Evolutionary conservation across 2,797 vertebrate species (phyloP), one percentile per base, ranked within the genome.

Genomic region (Tenualosa thibaudeaui): DNA sequence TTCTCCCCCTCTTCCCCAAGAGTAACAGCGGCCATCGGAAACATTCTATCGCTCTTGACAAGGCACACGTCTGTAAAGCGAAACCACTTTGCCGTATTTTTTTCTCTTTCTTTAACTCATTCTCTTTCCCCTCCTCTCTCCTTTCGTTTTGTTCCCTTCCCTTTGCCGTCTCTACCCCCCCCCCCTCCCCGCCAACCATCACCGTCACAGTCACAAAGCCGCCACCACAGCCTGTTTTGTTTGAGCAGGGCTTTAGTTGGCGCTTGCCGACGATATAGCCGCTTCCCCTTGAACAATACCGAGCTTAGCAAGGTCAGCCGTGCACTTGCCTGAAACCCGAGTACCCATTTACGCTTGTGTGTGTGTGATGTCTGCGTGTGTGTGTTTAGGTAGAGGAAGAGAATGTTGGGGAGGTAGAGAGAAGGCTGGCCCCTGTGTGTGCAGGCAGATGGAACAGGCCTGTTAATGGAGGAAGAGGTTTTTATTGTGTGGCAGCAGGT

Each of bases 281-380:
- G 78, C 49, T 89, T 90, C 82, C 81, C 54, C 68, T 84, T 86
- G 81, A 90, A 89, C 88, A 90, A 89, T 86, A 84, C 85, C n/a
- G 83, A 86, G 85, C 81, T 88, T 88, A 89, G 86, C 87, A 86
- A 89, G 89, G 85, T 88, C 88, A 88, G 89, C 58, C 86, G 83
- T 86, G 86, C 81, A 81, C 84, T 84, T 85, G 87, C 65, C 81
- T 62, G 87, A 75, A 86, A 87, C 84, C 85, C 60, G 78, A 88
- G 84, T 84, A 24, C 68, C 49, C 26, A 81, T 85, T 85, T 86
- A 84, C 15, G 49, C 62, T 43, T 84, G 19, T 82, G 60, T 87
- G 82, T 86, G 71, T 86, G 40, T 83, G 84, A 78, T 84, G 3
- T 56, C 51, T 81, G 71, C 62, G 75, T 62, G 75, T 84, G 71